phyloP scores from a whole-genome alignment of 2,797 vertebrate genomes.

The Lemur catta region DNA sequence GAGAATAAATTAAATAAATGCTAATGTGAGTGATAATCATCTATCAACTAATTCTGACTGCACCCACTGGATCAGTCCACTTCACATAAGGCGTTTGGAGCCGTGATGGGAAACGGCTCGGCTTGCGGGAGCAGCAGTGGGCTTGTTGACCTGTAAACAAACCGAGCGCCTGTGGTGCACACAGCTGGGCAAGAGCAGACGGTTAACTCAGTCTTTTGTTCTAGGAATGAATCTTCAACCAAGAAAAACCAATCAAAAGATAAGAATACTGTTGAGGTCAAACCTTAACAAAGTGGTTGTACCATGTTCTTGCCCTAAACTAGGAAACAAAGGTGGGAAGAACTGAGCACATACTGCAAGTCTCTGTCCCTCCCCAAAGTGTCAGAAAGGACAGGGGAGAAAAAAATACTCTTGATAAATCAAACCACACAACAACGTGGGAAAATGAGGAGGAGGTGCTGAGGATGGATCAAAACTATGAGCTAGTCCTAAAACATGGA shows the following conservation, averaged over 20 bases:
- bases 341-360: neutral
- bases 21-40: neutral
- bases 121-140: neutral
- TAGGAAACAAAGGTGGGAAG: neutral
- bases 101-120: fast-evolving
- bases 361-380: neutral
- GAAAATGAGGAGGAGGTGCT: neutral
- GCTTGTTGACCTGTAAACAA: neutral
- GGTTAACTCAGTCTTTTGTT: neutral
- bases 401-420: neutral
- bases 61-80: neutral
- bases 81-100: neutral
- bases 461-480: neutral
- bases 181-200: neutral
- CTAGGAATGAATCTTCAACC: neutral
- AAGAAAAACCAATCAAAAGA: neutral
- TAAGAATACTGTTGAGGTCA: neutral
- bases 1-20: neutral
- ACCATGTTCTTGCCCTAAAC: neutral
- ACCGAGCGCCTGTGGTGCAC: fast-evolving
- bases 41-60: neutral
- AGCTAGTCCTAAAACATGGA: neutral
- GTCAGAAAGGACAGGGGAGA: neutral
- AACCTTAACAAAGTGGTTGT: neutral
- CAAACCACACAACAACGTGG: neutral